A percentile compares a stretch with the other conserved stretches of the same genome.
Evolutionary conservation across 2,113 vertebrate species (phyloP).

Genomic region (Gracilinanus agilis): DNA sequence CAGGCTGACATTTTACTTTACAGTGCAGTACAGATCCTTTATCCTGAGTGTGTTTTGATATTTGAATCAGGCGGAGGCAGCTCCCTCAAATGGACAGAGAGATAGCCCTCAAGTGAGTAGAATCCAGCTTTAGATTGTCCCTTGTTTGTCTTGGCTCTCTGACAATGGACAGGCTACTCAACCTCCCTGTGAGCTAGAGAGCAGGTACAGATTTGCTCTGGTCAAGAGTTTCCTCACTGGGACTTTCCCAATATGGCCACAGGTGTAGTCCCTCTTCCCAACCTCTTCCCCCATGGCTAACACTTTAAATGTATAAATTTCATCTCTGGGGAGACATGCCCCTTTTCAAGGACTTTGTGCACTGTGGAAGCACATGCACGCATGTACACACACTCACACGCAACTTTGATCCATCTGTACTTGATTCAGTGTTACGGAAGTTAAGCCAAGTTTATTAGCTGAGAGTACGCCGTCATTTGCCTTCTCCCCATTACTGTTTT

Average conservation of each 20-base stretch:
- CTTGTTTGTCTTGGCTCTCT: background rate
- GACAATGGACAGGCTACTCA: background rate
- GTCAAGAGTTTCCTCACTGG: background rate
- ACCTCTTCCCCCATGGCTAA: background rate
- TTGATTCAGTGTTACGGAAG: background rate
- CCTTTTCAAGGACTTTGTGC: background rate
- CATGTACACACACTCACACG: background rate
- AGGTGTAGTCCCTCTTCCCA: background rate
- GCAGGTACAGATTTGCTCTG: background rate
- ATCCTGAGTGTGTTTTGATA: background rate
- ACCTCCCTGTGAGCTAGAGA: background rate
- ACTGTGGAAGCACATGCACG: background rate
- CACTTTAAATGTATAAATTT: background rate
- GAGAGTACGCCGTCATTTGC: background rate
- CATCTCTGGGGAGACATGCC: background rate
- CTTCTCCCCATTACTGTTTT: background rate
- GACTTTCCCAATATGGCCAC: background rate
- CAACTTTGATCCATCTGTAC: background rate
- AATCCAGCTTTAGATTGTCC: background rate
- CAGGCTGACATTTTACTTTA: background rate
- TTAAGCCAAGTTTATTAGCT: background rate
- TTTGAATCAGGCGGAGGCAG: background rate
- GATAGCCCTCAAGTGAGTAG: background rate
- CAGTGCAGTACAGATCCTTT: background rate
- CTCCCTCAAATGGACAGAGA: background rate